Evolutionary conservation across 1,140 invertebrate genomes (phyloP).

Genomic region (Vanessa tameamea): DNA sequence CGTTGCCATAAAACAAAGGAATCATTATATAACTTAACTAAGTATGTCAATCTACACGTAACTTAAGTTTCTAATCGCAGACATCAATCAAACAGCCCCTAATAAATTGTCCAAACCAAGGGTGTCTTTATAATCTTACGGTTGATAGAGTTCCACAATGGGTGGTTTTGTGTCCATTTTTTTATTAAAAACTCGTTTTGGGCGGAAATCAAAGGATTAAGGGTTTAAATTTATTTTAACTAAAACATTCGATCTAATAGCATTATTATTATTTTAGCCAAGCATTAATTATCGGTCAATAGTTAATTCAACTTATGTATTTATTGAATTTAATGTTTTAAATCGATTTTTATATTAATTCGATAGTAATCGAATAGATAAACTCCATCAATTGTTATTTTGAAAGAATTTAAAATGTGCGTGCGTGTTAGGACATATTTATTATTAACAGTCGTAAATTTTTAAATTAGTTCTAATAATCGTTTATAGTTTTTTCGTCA

Average conservation of each 20-base stretch:
- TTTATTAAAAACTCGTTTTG: slow-evolving; percentile 31
- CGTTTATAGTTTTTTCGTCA: too few relatives aligned
- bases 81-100: slow-evolving; percentile 66
- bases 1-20: not conserved
- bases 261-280: not conserved
- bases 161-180: slow-evolving; percentile 37
- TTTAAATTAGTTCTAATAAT: too few relatives aligned
- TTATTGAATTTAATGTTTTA: not conserved
- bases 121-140: slow-evolving; percentile 57
- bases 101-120: slow-evolving; percentile 61
- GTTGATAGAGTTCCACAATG: slow-evolving; percentile 51
- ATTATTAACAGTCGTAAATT: too few relatives aligned
- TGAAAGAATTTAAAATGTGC: too few relatives aligned
- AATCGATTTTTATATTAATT: not conserved
- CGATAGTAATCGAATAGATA: too few relatives aligned
- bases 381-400: too few relatives aligned
- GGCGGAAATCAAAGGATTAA: slow-evolving; percentile 24
- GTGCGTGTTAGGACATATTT: too few relatives aligned
- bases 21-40: not conserved
- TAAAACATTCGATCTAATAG: not conserved
- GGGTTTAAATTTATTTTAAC: slow-evolving; percentile 24
- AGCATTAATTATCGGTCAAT: not conserved
- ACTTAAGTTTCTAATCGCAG: slow-evolving; percentile 58
- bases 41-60: slow-evolving; percentile 39
- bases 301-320: not conserved